Evolutionary conservation across 2,113 vertebrate species (phyloP).

Genomic region (Gasterosteus nipponicus): DNA sequence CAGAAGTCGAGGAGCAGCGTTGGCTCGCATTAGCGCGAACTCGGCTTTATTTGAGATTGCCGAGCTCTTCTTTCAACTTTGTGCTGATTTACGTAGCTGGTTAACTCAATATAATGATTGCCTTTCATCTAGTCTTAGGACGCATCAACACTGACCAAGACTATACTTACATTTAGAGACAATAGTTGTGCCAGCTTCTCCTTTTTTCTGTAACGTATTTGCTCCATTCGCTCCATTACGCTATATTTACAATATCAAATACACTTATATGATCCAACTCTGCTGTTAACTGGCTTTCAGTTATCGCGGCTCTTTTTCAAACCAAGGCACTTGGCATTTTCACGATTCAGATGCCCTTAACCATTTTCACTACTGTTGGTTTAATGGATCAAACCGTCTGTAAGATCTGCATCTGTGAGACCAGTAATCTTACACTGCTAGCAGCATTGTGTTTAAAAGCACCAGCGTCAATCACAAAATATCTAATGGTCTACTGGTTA

Average conservation of each 20-base stretch:
- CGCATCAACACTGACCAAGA: too few relatives aligned
- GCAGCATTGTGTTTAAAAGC: background rate
- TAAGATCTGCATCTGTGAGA: constrained; percentile 13
- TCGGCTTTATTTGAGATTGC: too few relatives aligned
- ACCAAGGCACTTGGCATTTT: background rate
- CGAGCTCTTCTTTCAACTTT: too few relatives aligned
- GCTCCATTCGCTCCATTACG: too few relatives aligned
- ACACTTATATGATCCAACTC: background rate
- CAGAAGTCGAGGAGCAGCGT: too few relatives aligned
- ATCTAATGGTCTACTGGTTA: background rate
- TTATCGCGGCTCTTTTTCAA: background rate
- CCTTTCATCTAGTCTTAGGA: too few relatives aligned
- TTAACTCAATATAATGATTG: too few relatives aligned
- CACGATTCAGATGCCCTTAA: background rate
- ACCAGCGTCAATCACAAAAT: background rate
- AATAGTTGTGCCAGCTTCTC: background rate
- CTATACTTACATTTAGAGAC: too few relatives aligned
- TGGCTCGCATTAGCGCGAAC: too few relatives aligned
- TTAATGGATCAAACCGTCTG: background rate
- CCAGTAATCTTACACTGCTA: constrained; percentile 1
- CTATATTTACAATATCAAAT: background rate
- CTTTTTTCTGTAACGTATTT: too few relatives aligned
- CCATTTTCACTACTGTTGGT: background rate
- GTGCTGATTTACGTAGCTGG: too few relatives aligned
- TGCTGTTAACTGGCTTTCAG: background rate